Evolutionary conservation across 1,140 invertebrate species (phyloP).

Genomic region (Harlomillsia oculata): DNA sequence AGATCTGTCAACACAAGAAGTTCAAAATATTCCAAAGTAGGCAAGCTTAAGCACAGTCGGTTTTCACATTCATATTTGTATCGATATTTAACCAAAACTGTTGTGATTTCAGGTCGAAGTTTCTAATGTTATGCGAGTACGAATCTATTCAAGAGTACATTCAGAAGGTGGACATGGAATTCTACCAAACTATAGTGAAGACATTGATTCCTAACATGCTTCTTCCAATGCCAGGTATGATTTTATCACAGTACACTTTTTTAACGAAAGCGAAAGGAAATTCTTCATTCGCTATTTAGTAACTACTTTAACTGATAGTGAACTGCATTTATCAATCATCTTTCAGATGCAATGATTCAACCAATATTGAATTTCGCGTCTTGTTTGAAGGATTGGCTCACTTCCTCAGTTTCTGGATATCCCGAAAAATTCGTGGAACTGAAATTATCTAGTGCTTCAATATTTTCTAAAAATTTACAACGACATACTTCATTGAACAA

Average conservation of each 20-base stretch:
- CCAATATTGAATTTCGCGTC: slow-evolving; percentile 86
- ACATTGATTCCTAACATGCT: slow-evolving; percentile 91
- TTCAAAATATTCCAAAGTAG: slow-evolving; percentile 44
- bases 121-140: slow-evolving; percentile 51
- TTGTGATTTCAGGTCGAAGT: slow-evolving; percentile 46
- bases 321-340: slow-evolving; percentile 13
- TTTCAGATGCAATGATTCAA: slow-evolving; percentile 71
- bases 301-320: neutral
- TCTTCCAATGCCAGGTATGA: slow-evolving; percentile 75
- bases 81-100: neutral
- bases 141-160: slow-evolving; percentile 58
- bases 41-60: slow-evolving; percentile 41
- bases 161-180: slow-evolving; percentile 72
- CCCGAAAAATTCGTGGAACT: slow-evolving; percentile 71
- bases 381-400: slow-evolving; percentile 76
- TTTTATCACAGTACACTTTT: neutral
- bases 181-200: slow-evolving; percentile 92
- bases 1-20: neutral
- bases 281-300: slow-evolving; percentile 1
- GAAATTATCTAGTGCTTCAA: slow-evolving; percentile 71
- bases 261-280: neutral
- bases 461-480: slow-evolving; percentile 85
- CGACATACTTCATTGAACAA: slow-evolving; percentile 97
- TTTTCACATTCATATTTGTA: neutral
- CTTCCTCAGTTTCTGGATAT: slow-evolving; percentile 72